Percentiles rank a stretch among this genome's conserved stretches.
Conservation (phyloP, 2,113 vertebrate species). For the Sceloporus undulatus region DNA sequence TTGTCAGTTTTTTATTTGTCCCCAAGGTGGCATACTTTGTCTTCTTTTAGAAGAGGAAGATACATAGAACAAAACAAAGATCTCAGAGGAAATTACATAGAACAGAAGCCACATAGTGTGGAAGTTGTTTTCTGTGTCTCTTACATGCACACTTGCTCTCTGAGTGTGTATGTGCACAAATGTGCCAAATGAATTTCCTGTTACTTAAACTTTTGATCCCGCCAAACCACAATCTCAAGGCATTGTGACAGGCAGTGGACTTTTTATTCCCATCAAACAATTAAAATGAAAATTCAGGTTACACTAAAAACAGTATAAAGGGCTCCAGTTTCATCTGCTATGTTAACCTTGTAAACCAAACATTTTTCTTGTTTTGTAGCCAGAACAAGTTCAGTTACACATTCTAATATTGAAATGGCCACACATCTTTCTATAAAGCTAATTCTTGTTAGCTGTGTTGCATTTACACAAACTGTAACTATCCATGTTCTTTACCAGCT, state of each 20-base stretch:
- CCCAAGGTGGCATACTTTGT: slow-evolving; percentile 52
- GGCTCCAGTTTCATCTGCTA: too few species aligned
- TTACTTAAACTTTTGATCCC: background rate
- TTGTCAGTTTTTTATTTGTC: slow-evolving; percentile 12
- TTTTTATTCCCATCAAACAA: too few species aligned
- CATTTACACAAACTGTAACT: background rate
- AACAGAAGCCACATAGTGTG: background rate
- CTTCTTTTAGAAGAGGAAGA: background rate
- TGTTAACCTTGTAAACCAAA: background rate
- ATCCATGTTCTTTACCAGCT: background rate
- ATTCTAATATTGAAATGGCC: background rate
- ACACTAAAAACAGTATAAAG: too few species aligned
- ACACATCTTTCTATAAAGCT: background rate
- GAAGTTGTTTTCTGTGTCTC: background rate
- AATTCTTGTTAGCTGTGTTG: background rate
- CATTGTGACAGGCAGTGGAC: too few species aligned
- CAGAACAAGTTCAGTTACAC: background rate
- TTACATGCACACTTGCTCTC: background rate
- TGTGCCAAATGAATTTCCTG: background rate
- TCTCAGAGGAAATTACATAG: background rate
- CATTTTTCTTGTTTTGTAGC: background rate
- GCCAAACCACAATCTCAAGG: too few species aligned
- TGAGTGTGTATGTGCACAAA: background rate
- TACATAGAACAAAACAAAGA: too few species aligned
- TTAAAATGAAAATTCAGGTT: too few species aligned